phyloP scores from a whole-genome alignment of 2,797 vertebrate species.

The Gymnodraco acuticeps region DNA sequence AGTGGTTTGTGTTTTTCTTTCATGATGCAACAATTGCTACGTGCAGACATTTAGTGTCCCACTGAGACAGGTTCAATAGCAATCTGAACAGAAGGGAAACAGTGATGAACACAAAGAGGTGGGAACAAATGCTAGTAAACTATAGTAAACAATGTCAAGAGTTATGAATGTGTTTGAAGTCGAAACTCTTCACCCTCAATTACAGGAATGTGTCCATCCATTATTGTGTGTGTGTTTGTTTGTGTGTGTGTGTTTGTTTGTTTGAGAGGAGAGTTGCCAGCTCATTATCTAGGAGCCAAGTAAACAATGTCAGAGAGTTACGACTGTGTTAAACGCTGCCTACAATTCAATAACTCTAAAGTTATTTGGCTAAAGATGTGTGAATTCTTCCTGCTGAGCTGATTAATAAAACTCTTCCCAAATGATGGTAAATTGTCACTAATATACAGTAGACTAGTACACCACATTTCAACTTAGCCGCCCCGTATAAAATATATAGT shows the following conservation, averaged over 20 bases:
- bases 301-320: slow-evolving; percentile 70
- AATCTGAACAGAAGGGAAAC: slow-evolving; percentile 28
- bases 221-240: slow-evolving; percentile 5
- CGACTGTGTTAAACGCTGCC: slow-evolving; percentile 29
- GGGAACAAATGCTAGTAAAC: slow-evolving; percentile 31
- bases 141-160: slow-evolving; percentile 45
- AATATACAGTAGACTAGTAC: slow-evolving; percentile 35
- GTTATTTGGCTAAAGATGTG: slow-evolving; percentile 17
- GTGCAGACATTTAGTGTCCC: slow-evolving; percentile 31
- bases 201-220: slow-evolving; percentile 32
- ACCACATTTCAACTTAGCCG: slow-evolving; percentile 18
- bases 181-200: slow-evolving; percentile 21
- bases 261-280: slow-evolving; percentile 35
- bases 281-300: slow-evolving; percentile 62
- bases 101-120: slow-evolving; percentile 26
- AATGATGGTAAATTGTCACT: slow-evolving; percentile 39
- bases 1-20: slow-evolving; percentile 32
- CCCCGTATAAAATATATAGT: slow-evolving; percentile 8
- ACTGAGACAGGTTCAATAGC: slow-evolving; percentile 25
- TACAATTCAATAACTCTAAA: slow-evolving; percentile 45
- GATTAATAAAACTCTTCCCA: slow-evolving; percentile 35
- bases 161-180: slow-evolving; percentile 38
- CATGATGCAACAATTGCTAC: slow-evolving; percentile 44
- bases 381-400: slow-evolving; percentile 53
- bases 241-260: slow-evolving; percentile 4